phyloP scores from a whole-genome alignment of 1,140 invertebrate genomes.

The Saccostrea cuccullata region DNA sequence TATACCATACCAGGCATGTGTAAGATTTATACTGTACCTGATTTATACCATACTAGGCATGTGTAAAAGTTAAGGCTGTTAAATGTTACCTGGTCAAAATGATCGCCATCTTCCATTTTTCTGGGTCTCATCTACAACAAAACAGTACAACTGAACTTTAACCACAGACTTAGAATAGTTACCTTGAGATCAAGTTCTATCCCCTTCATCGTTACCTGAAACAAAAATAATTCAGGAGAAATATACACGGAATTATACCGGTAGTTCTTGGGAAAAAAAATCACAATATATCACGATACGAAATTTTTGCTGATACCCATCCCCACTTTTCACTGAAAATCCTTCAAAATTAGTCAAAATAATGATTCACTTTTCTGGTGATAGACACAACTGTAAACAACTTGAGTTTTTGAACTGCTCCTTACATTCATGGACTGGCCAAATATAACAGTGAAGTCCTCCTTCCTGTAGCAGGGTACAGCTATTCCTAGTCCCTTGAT shows the following conservation, averaged over 20 bases:
- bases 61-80: too few species aligned
- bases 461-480: constrained; percentile 21
- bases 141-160: not conserved
- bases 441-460: not conserved
- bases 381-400: too few species aligned
- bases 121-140: constrained; percentile 29
- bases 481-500: constrained; percentile 26
- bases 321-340: too few species aligned
- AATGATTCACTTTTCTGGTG: too few species aligned
- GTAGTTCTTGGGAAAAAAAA: too few species aligned
- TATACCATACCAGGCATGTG: too few species aligned
- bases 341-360: too few species aligned
- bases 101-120: not conserved
- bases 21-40: too few species aligned
- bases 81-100: not conserved
- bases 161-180: not conserved
- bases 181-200: not conserved
- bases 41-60: too few species aligned
- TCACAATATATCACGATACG: too few species aligned
- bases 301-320: too few species aligned
- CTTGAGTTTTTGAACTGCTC: too few species aligned
- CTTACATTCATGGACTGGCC: constrained; percentile 6
- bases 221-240: not conserved
- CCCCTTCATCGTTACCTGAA: not conserved
- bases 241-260: not conserved